Conservation (phyloP, 2,888 invertebrate species). For the Nemotelus nigrinus region DNA sequence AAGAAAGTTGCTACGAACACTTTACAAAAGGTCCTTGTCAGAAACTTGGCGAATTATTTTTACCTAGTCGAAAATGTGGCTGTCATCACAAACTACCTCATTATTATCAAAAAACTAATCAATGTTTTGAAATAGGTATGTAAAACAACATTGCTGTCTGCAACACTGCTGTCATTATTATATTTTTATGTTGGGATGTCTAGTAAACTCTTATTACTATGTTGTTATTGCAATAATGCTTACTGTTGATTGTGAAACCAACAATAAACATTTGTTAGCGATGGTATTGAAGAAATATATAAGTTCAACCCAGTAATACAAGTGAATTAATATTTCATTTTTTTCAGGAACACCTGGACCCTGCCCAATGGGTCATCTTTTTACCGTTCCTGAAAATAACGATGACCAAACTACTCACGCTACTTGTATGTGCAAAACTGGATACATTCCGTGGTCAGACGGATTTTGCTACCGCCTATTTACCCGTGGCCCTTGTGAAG, state of each 20-base stretch:
- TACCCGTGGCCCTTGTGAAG: conserved; percentile 80
- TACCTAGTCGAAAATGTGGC: conserved; percentile 78
- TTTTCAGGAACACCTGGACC: conserved; percentile 77
- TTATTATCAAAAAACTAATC: conserved; percentile 73
- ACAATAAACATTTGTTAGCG: neutral
- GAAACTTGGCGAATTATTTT: conserved; percentile 78
- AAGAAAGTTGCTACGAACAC: conserved; percentile 81
- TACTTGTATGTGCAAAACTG: conserved; percentile 75
- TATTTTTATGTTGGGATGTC: too few relatives aligned
- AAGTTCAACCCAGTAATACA: neutral
- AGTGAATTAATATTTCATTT: neutral
- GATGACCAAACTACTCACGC: conserved; percentile 62
- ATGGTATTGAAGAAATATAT: neutral
- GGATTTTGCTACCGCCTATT: conserved; percentile 80
- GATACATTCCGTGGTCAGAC: conserved; percentile 71
- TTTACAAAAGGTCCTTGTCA: conserved; percentile 84
- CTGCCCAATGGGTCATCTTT: conserved; percentile 78
- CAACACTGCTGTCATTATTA: too few relatives aligned
- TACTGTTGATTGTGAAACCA: too few relatives aligned
- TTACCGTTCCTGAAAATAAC: conserved; percentile 67
- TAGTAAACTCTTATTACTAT: too few relatives aligned
- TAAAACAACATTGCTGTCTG: neutral
- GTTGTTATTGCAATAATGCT: too few relatives aligned
- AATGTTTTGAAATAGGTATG: conserved; percentile 80
- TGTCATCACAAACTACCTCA: conserved; percentile 78